These are phyloP conservation scores for Leptobrachium ailaonicum DNA, from an alignment of 2,113 vertebrate species.

Conservation along the genomic window DNA sequence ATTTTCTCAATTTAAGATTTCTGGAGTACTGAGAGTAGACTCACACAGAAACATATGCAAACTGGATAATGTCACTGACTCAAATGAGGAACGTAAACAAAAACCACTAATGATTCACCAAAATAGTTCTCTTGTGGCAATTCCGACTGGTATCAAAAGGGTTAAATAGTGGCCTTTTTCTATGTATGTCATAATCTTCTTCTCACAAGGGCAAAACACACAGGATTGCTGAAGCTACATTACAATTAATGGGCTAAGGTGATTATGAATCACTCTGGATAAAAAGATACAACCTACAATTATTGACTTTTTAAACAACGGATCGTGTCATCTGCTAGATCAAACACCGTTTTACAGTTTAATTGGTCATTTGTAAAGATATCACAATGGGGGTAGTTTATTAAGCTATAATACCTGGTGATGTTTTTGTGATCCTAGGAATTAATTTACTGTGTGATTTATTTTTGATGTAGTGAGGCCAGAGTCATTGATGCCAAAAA, in stretches of 20 bases:
- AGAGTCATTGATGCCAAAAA: neutral
- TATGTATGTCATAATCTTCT: slow-evolving; percentile 2
- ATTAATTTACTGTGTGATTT: neutral
- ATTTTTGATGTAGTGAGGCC: neutral
- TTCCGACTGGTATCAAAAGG: neutral
- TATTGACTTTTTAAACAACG: slow-evolving; percentile 43
- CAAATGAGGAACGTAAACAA: no score
- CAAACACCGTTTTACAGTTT: slow-evolving; percentile 32
- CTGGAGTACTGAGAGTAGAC: no score
- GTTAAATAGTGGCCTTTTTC: slow-evolving; percentile 5
- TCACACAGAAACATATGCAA: no score
- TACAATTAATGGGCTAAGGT: slow-evolving; percentile 36
- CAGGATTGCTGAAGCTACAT: slow-evolving; percentile 16
- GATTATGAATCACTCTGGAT: slow-evolving; percentile 29
- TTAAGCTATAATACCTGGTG: slow-evolving; percentile 33
- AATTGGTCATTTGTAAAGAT: slow-evolving; percentile 44
- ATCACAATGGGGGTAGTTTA: slow-evolving; percentile 38
- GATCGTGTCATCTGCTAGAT: slow-evolving; percentile 35
- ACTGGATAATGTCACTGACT: no score
- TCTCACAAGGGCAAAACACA: neutral
- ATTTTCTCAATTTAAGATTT: no score
- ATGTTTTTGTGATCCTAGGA: slow-evolving; percentile 15
- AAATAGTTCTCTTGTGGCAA: neutral
- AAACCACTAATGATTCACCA: no score
- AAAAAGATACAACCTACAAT: slow-evolving; percentile 41